Conservation (phyloP, 2,797 vertebrate species). For the Megalops cyprinoides region DNA sequence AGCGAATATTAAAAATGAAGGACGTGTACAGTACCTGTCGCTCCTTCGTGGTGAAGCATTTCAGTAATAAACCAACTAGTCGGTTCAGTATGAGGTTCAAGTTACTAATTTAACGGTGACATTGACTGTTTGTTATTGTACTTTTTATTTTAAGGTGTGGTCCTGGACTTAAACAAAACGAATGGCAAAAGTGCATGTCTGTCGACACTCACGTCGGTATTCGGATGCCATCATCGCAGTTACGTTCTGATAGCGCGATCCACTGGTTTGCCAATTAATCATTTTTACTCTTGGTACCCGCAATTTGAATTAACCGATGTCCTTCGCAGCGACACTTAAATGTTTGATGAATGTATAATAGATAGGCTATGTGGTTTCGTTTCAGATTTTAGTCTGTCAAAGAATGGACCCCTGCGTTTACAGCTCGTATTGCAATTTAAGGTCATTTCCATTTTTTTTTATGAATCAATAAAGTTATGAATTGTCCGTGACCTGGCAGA, state of each 20-base stretch:
- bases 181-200: background rate
- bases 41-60: background rate
- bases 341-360: too few relatives aligned
- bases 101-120: too few relatives aligned
- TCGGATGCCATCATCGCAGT: background rate
- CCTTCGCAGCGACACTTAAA: background rate
- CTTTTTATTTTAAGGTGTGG: too few relatives aligned
- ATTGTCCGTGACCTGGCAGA: background rate
- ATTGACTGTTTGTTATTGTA: background rate
- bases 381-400: background rate
- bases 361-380: too few relatives aligned
- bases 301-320: background rate
- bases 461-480: background rate
- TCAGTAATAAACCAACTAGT: constrained; percentile 21
- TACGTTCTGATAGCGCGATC: background rate
- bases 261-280: too few relatives aligned
- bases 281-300: background rate
- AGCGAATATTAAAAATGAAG: background rate
- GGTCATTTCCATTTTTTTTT: background rate
- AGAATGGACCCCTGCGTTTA: background rate
- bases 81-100: too few relatives aligned
- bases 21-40: background rate
- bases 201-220: background rate
- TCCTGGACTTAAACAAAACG: background rate
- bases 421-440: background rate